Base-by-base conservation (phyloP, 2,113 vertebrate genomes). In the Ammospiza caudacuta region DNA sequence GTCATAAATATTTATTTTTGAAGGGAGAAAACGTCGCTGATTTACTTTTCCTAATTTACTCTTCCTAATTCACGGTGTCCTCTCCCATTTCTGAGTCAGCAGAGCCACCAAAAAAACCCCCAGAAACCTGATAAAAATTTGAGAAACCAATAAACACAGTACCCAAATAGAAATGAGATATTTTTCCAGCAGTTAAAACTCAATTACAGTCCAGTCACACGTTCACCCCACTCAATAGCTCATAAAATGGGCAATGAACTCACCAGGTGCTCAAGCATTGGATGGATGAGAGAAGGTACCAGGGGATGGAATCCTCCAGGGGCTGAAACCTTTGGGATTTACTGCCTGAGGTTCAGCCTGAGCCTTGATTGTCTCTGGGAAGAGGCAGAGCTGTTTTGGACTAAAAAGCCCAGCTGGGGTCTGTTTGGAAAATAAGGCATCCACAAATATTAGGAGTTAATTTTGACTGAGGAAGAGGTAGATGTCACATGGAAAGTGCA, bases 171-270 rank as follows among this genome's bases (percentile, higher is more conserved):
- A 92, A 76, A 86, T 1, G 4, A 89, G 17, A 28, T 89, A 9
- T 90, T 95, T 91, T 87, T 43, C 18, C 69, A 95, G 52, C 67
- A 91, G 58, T 87, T 91, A 89, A 79, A 94, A 41, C 44, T 84
- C 74, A 76, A 16, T 82, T 88, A 67, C 57, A 59, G 18, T 55
- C 33, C 29, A 70, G 54, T 73, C 54, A 84, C 16, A 1, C n/a
- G 51, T 44, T 89, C 61, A 25, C 33, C 62, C 31, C 22, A 4
- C 29, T 69, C 69, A 69, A 35, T 78, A 89, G n/a, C 62, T 92
- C 70, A 46, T 90, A 85, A 91, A 90, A 76, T 1, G 23, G 55
- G 35, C 63, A 94, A 54, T 76, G 72, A 96, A 90, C 28, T 85
- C 92, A 88, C 12, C 58, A 79, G 63, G 41, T 73, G 49, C 74